Conservation (phyloP, 2,113 vertebrate genomes). For the Thymallus thymallus region DNA sequence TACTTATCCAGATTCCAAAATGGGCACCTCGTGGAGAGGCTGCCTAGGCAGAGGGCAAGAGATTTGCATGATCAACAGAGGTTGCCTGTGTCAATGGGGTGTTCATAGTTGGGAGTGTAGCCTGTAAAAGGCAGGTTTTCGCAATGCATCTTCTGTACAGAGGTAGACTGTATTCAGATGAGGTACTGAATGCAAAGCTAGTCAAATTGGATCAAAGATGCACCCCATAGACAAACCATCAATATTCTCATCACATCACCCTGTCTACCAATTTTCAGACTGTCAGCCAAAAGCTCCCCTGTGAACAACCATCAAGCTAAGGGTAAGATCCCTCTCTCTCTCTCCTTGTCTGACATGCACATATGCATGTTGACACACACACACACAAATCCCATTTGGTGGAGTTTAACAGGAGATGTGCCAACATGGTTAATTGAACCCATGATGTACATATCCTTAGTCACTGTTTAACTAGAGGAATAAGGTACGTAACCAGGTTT, state of each 20-base stretch:
- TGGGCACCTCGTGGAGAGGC: neutral
- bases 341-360: neutral
- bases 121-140: neutral
- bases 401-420: neutral
- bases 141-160: neutral
- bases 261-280: neutral
- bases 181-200: neutral
- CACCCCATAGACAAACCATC: neutral
- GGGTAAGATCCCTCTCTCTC: neutral
- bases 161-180: neutral
- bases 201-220: constrained; percentile 3
- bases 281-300: neutral
- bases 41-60: neutral
- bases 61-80: neutral
- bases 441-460: neutral
- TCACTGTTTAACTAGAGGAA: too few relatives aligned
- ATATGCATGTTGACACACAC: neutral
- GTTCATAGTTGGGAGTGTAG: neutral
- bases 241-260: neutral
- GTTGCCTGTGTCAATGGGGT: neutral
- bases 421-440: neutral
- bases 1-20: neutral
- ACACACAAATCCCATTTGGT: neutral
- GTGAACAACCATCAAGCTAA: neutral
- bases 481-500: neutral